Percentiles rank a stretch among this genome's conserved stretches.
Conservation (phyloP, 1,140 invertebrate genomes). For the Hylaeus anthracinus region DNA sequence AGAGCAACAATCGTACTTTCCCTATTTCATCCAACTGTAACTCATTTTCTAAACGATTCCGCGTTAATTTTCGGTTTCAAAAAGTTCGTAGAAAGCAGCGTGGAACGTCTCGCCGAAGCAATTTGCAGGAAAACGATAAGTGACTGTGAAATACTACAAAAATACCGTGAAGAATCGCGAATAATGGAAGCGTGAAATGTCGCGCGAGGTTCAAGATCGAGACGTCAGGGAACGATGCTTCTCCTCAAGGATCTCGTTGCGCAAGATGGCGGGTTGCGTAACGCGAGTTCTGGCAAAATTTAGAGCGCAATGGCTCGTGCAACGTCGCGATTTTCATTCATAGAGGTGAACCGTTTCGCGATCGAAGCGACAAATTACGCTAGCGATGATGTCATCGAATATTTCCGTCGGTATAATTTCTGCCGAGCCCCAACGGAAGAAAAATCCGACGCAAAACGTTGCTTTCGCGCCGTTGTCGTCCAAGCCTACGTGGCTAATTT, state of each 20-base stretch:
- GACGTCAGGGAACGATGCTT: neutral
- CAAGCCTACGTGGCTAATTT: slow-evolving; percentile 7
- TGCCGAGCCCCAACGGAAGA: slow-evolving; percentile 18
- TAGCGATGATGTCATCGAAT: slow-evolving; percentile 20
- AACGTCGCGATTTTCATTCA: slow-evolving; percentile 7
- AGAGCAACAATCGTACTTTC: too few species aligned
- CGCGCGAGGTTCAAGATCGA: neutral
- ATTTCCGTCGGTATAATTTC: neutral
- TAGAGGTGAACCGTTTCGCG: neutral
- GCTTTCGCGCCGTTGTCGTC: neutral
- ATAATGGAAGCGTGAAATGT: neutral
- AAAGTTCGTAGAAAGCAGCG: too few species aligned
- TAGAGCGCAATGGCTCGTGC: neutral
- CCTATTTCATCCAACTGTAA: too few species aligned
- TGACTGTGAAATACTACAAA: neutral
- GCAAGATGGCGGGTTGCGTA: neutral
- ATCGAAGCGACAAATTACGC: neutral
- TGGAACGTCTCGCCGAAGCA: neutral
- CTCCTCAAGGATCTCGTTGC: neutral
- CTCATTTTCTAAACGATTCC: too few species aligned
- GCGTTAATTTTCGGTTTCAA: too few species aligned
- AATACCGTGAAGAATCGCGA: neutral
- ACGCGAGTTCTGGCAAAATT: slow-evolving; percentile 1
- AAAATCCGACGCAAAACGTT: slow-evolving; percentile 11
- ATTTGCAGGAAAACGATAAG: neutral